phyloP scores from a whole-genome alignment of 2,888 invertebrate species.

The Pristionchus maxplancki region DNA sequence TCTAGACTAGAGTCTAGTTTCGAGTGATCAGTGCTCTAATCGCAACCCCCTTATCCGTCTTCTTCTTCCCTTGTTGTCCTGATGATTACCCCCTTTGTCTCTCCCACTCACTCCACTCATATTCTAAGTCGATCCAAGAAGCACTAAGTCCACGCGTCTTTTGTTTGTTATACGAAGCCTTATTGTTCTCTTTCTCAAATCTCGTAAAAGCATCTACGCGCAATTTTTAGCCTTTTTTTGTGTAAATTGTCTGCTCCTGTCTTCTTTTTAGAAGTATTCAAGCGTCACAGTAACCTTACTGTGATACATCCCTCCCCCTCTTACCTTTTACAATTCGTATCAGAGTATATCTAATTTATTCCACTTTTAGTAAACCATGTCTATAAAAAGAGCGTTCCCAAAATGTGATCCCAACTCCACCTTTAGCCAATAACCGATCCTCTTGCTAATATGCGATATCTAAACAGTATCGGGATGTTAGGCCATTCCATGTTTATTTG shows the following conservation, averaged over 20 bases:
- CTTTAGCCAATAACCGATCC: not conserved
- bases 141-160: conserved; percentile 33
- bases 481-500: conserved; percentile 12
- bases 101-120: not conserved
- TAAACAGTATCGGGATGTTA: conserved; percentile 16
- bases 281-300: not conserved
- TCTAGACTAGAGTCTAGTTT: not conserved
- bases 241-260: not conserved
- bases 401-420: not conserved
- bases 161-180: not conserved
- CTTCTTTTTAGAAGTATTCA: conserved; percentile 16
- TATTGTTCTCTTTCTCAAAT: conserved; percentile 20
- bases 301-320: not conserved
- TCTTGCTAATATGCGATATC: conserved; percentile 21
- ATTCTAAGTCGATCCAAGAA: conserved; percentile 14
- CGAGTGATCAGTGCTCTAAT: conserved; percentile 6
- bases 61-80: not conserved
- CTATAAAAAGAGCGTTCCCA: not conserved
- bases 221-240: not conserved
- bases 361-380: not conserved
- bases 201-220: conserved; percentile 17
- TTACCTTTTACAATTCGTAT: not conserved
- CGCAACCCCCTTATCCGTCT: conserved; percentile 4
- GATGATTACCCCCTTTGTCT: not conserved
- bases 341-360: conserved; percentile 20